Base-by-base conservation (phyloP, 2,113 vertebrate genomes). In the human (Homo sapiens) region DNA sequence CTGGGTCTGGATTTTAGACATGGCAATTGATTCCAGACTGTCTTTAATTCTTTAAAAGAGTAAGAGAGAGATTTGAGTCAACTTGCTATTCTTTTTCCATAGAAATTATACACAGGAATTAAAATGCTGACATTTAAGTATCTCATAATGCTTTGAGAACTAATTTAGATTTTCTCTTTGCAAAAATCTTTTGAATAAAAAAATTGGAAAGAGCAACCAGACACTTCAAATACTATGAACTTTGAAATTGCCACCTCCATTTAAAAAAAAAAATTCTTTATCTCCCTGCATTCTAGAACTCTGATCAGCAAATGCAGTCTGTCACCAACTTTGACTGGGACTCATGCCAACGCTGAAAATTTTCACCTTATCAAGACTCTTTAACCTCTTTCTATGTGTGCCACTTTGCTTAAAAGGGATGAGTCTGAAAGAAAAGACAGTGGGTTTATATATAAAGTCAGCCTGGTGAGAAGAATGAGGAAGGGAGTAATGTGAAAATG, bases 111-210 rank as follows among this genome's bases (percentile, higher is more conserved):
- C 8, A 25, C 17, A 79, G 16, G 22, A 70, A 93, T 79, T 70
- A 86, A 92, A 79, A 96, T 79, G 68, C 83, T 96, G 55, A 52
- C 14, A 22, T 83, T 50, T 68, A 79, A 76, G 40, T 57, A 90
- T 22, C 13, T 84, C 64, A 18, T 13, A 32, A 50, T 80, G 13
- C 43, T 83, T 89, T 66, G 75, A 79, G 7, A 92, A 52, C 35
- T 72, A 90, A 80, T 84, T 97, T 88, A 81, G 57, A 72, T 76
- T 96, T 95, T 32, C 70, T 72, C 75, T 86, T 94, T 66, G 20
- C 6, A 78, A 79, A 64, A 95, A 66, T 43, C 5, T 70, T 95
- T 50, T 73, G 8, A 93, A 68, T 76, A 32, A 55, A 86, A 81
- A 70, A 93, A 73, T 32, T 75, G 23, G 13, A 7, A 50, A 72